Conservation (phyloP, 2,113 vertebrate genomes). For the Nibea coibor region DNA sequence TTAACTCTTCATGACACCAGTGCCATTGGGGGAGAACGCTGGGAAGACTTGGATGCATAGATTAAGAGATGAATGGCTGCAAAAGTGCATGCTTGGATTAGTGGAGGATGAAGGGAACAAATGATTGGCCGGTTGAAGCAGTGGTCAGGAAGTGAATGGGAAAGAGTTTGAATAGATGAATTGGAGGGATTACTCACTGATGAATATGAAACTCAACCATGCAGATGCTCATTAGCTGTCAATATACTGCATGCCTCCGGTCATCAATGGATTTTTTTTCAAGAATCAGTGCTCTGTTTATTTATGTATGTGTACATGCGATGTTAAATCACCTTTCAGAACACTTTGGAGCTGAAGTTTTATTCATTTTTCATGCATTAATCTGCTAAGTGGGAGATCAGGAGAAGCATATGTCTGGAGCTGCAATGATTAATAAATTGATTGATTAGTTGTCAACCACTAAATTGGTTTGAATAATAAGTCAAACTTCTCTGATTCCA, state of each 20-base stretch:
- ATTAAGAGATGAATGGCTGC: constrained; percentile 46
- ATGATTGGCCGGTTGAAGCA: constrained; percentile 31
- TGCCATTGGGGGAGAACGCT: constrained; percentile 37
- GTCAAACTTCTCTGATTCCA: too few species aligned
- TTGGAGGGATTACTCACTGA: constrained; percentile 14
- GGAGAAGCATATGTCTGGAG: neutral
- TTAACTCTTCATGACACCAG: constrained; percentile 63
- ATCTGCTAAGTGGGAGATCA: neutral
- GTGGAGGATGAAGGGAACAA: constrained; percentile 29
- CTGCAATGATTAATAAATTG: too few species aligned
- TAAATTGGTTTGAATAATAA: too few species aligned
- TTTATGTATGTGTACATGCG: neutral
- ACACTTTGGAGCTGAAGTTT: neutral
- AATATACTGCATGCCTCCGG: neutral
- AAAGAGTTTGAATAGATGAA: constrained; percentile 11
- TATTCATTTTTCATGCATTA: neutral
- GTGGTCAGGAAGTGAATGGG: constrained; percentile 16
- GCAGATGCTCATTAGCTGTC: neutral
- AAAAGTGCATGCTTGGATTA: constrained; percentile 52
- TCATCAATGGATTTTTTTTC: neutral
- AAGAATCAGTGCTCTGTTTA: neutral
- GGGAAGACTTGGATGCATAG: constrained; percentile 30
- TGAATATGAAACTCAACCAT: neutral
- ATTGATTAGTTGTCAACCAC: too few species aligned
- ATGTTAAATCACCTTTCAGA: neutral